phyloP scores from a whole-genome alignment of 2,888 invertebrate genomes.

The Ashinkailepas kermadecensis region DNA sequence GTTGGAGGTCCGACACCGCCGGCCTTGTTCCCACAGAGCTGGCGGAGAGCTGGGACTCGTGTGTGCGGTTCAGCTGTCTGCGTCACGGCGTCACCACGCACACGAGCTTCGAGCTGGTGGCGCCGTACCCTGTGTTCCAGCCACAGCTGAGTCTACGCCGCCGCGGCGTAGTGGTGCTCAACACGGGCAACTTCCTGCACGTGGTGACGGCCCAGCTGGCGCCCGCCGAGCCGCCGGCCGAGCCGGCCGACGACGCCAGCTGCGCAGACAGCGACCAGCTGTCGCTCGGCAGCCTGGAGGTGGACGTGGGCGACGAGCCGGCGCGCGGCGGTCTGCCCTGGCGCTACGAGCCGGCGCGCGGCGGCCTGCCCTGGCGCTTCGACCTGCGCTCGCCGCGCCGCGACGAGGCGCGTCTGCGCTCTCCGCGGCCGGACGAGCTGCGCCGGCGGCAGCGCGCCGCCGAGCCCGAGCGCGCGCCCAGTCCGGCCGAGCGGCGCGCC shows the following conservation, averaged over 20 bases:
- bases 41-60: slow-evolving; percentile 50
- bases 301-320: slow-evolving; percentile 1
- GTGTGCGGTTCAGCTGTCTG: slow-evolving; percentile 64
- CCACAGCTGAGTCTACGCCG: slow-evolving; percentile 45
- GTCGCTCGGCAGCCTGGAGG: not conserved
- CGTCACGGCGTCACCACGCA: slow-evolving; percentile 87
- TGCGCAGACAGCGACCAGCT: slow-evolving; percentile 12
- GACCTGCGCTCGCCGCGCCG: slow-evolving; percentile 25
- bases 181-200: slow-evolving; percentile 77
- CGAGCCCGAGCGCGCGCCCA: not conserved
- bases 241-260: slow-evolving; percentile 10
- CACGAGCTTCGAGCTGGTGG: slow-evolving; percentile 82
- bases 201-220: slow-evolving; percentile 50
- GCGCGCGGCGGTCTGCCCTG: not conserved
- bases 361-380: not conserved
- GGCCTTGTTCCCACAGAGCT: slow-evolving; percentile 42
- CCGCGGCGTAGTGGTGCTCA: slow-evolving; percentile 60
- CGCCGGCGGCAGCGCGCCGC: not conserved
- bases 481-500: slow-evolving; percentile 12
- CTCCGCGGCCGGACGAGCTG: slow-evolving; percentile 14
- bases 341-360: slow-evolving; percentile 22
- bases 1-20: too few species aligned
- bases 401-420: not conserved
- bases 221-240: not conserved
- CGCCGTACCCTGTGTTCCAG: slow-evolving; percentile 67